Percentiles rank a stretch among this genome's conserved stretches.
phyloP scores from a whole-genome alignment of 2,797 vertebrate genomes.

The Dallia pectoralis region DNA sequence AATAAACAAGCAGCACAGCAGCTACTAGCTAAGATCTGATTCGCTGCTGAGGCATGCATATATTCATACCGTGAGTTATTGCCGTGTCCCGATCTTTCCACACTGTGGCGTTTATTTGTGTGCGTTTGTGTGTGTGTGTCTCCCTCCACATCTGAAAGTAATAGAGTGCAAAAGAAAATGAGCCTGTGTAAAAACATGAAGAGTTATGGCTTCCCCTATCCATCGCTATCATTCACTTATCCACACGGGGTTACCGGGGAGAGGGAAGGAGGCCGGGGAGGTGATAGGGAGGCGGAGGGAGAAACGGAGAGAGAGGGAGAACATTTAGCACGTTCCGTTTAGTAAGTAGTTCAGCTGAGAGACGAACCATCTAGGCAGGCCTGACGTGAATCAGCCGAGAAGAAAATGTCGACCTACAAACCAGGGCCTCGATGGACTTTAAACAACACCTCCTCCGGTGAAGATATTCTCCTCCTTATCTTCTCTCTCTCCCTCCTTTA shows the following conservation, averaged over 20 bases:
- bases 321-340: no score
- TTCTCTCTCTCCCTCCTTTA: neutral
- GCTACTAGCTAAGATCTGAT: conserved; percentile 10
- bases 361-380: conserved; percentile 21
- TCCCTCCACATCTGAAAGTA: no score
- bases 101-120: neutral
- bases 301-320: neutral
- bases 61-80: conserved; percentile 52
- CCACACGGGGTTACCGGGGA: neutral
- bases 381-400: conserved; percentile 28
- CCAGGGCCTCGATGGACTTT: conserved; percentile 23
- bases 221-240: conserved; percentile 16
- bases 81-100: neutral
- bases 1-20: conserved; percentile 38
- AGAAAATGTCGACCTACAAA: conserved; percentile 41
- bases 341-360: conserved; percentile 7
- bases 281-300: neutral
- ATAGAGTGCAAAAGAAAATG: no score
- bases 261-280: neutral
- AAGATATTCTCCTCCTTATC: neutral
- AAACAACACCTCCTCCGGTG: conserved; percentile 4
- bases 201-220: conserved; percentile 30
- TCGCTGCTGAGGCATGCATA: conserved; percentile 49
- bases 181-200: no score
- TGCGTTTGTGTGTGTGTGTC: neutral